Evolutionary conservation across 2,113 vertebrate species (phyloP).

Genomic region (Cynoglossus semilaevis): DNA sequence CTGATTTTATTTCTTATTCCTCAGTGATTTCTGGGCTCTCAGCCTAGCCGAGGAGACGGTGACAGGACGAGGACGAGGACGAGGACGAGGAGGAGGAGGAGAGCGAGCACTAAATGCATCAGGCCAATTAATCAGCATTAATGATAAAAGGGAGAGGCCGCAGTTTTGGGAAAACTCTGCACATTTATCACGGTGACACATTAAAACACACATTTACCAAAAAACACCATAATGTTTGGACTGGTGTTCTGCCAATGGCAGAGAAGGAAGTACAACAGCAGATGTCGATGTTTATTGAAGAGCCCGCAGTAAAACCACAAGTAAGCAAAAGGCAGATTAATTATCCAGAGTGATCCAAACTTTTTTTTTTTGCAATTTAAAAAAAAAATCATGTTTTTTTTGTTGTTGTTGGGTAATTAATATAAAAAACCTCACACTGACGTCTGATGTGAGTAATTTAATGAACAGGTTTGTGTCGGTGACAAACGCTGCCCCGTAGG

Average conservation of each 20-base stretch:
- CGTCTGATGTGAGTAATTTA: slow-evolving; percentile 1
- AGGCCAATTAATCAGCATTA: slow-evolving; percentile 74
- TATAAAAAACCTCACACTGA: slow-evolving; percentile 6
- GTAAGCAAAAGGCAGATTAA: slow-evolving; percentile 34
- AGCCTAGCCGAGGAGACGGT: slow-evolving; percentile 68
- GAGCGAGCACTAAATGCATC: slow-evolving; percentile 70
- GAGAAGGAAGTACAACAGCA: slow-evolving; percentile 58
- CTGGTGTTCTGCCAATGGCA: slow-evolving; percentile 64
- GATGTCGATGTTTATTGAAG: slow-evolving; percentile 63
- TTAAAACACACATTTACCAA: slow-evolving; percentile 66
- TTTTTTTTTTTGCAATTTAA: not conserved
- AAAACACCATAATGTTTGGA: slow-evolving; percentile 64
- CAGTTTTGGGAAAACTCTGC: slow-evolving; percentile 53
- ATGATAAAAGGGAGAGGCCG: slow-evolving; percentile 57
- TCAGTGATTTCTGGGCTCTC: slow-evolving; percentile 65
- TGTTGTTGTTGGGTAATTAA: slow-evolving; percentile 2
- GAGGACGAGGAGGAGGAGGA: slow-evolving; percentile 69
- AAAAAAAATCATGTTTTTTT: not conserved
- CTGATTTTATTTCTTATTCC: slow-evolving; percentile 56
- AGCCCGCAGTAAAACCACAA: slow-evolving; percentile 38
- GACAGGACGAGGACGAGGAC: slow-evolving; percentile 70
- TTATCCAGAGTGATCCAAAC: slow-evolving; percentile 31
- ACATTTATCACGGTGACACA: slow-evolving; percentile 73
- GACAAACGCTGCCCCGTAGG: not conserved
- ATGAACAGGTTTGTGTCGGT: no score